Evolutionary conservation across 2,113 vertebrate genomes (phyloP), one percentile per base, ranked within the genome.

Genomic region (Festucalex cinctus): DNA sequence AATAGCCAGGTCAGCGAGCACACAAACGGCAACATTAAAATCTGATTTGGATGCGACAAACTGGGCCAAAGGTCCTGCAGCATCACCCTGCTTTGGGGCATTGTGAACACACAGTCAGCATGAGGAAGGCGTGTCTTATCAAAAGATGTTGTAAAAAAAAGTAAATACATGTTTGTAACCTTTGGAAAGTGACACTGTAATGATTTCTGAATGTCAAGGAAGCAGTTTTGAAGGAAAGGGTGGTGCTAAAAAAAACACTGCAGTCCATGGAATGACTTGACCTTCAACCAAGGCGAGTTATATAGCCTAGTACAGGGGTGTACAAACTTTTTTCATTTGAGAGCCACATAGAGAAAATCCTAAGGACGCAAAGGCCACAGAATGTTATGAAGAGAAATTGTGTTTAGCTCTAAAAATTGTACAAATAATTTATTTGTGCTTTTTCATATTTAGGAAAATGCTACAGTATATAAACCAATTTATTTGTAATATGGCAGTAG

Each of bases 121-220:
- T 51, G 3, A 46, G 66, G 65, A 51, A 71, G 54, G 69, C 69
- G 73, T 41, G 79, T 81, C 77, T 85, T 84, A 88, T 88, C 85
- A 70, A 0, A 6, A 60, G 48, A 9, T 54, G 77, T 76, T 71
- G 63, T 82, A 77, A 87, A 83, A 35, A 65, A 20, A 9, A 56
- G 17, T 32, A 32, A 2, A 32, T 32, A 32, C n/a, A 41, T 73
- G 66, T 58, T 75, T 66, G 17, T 68, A 80, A 89, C 88, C 86
- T 88, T 82, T 86, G 84, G 84, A 83, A 77, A 78, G 70, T n/a
- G 14, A 12, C 1, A 60, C 37, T 35, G 32, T 69, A 53, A 65
- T 68, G 68, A 66, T 26, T 71, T 53, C 69, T n/a, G n/a, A 77
- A 36, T 75, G 51, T 66, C 32, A 41, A 73, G 24, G 32, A 63